Percentiles rank a stretch among this genome's conserved stretches.
These are phyloP conservation scores for Glaucopsyche alexis DNA, from an alignment of 2,888 invertebrate species.

Conservation along the genomic window DNA sequence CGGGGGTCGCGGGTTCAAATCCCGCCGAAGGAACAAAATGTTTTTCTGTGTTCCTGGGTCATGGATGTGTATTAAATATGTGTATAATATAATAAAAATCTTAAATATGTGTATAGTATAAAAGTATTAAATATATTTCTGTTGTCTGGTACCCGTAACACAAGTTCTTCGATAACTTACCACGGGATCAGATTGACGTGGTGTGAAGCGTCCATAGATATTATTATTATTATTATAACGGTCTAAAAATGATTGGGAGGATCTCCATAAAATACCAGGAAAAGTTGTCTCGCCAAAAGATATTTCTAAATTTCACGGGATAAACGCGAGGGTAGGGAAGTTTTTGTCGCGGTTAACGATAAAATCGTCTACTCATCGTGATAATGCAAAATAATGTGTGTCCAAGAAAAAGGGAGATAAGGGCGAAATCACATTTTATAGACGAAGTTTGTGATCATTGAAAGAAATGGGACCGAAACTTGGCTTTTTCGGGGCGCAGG, in stretches of 20 bases:
- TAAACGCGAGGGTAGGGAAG: constrained; percentile 38
- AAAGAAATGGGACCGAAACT: constrained; percentile 58
- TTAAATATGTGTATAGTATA: no score
- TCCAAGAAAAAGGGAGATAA: constrained; percentile 64
- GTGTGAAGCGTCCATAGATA: no score
- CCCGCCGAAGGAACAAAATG: no score
- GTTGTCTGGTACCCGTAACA: no score
- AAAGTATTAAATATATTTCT: no score
- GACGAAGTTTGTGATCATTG: constrained; percentile 61
- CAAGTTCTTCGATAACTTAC: no score
- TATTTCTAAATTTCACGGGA: constrained; percentile 40
- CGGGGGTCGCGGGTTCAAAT: no score
- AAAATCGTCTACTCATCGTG: constrained; percentile 61
- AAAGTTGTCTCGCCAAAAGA: constrained; percentile 39
- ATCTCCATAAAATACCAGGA: constrained; percentile 32
- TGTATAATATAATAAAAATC: no score
- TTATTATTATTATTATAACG: no score
- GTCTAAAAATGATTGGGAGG: constrained; percentile 25
- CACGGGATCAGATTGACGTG: no score
- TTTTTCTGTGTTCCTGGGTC: no score
- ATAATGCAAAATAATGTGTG: constrained; percentile 71
- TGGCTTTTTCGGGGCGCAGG: constrained; percentile 47
- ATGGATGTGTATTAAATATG: no score
- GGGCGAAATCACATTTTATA: constrained; percentile 63
- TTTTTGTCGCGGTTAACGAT: constrained; percentile 49